Base-by-base conservation (phyloP, 2,113 vertebrate species). In the Anas platyrhynchos region DNA sequence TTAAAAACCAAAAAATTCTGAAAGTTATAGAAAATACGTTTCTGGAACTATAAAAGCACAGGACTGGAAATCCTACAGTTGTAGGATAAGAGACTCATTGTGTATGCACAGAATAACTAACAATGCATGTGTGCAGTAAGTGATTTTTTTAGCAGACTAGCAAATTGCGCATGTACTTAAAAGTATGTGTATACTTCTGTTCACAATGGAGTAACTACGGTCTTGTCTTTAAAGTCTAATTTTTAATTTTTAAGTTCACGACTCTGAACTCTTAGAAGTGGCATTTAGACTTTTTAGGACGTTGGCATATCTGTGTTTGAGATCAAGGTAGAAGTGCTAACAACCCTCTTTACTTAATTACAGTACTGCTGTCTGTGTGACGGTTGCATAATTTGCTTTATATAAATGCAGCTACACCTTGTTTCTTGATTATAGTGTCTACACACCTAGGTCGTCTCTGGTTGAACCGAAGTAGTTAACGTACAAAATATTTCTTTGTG, bases 291-390 rank as follows among this genome's bases (percentile, higher is more conserved):
- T 56, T 76, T 80, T 86, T 90, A 66, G 83, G 75, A 63, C 27
- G 7, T 91, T 65, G 77, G n/a, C 41, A 27, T 88, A 91, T 93
- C 85, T 91, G 61, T 62, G 25, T 68, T 65, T 56, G 52, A 72
- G 80, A 86, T 95, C 90, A 75, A 73, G 52, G 79, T 67, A 87
- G 66, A 63, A 72, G 31, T 80, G 75, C 52, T 65, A 92, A 85
- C 29, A 86, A 18, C 36, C 17, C 44, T 61, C 46, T 72, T 52
- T 84, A 88, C 80, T 94, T 86, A 67, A 84, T 94, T 86, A 67
- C 82, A 75, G 20, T 86, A 5, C 23, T 68, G 32, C 32, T 73
- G 29, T 18, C n/a, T 80, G 27, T 72, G 48, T 75, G 38, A 27
- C 38, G 48, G 36, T 56, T 69, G 41, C 34, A 38, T 13, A 26